Conservation (phyloP, 1,140 invertebrate species). For the Meteorus sp. region DNA sequence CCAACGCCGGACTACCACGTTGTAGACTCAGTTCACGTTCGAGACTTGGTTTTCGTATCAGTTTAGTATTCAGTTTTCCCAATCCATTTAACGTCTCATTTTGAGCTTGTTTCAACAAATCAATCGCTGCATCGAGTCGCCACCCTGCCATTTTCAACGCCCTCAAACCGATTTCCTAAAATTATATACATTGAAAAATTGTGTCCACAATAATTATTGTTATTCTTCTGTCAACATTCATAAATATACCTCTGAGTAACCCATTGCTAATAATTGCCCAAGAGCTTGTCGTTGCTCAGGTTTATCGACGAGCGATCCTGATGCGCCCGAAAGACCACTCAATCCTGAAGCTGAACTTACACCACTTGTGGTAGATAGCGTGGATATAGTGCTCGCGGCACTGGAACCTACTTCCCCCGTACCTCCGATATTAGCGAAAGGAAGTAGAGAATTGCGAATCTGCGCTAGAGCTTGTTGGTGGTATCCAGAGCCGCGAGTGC, state of each 20-base stretch:
- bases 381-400: conserved; percentile 75
- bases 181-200: too few relatives aligned
- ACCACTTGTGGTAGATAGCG: conserved; percentile 67
- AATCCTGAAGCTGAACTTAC: conserved; percentile 68
- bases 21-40: conserved; percentile 76
- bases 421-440: conserved; percentile 76
- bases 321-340: conserved; percentile 63
- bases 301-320: conserved; percentile 53
- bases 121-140: conserved; percentile 70
- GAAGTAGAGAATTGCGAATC: conserved; percentile 82
- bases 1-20: conserved; percentile 80
- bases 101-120: conserved; percentile 69
- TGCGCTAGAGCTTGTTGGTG: conserved; percentile 85
- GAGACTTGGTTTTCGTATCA: conserved; percentile 83
- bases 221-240: too few relatives aligned
- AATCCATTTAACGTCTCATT: conserved; percentile 64
- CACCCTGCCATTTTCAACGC: conserved; percentile 71
- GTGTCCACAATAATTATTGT: too few relatives aligned
- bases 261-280: conserved; percentile 65
- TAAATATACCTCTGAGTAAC: conserved; percentile 72
- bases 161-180: conserved; percentile 68
- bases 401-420: conserved; percentile 68
- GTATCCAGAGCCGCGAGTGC: conserved; percentile 78
- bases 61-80: conserved; percentile 69
- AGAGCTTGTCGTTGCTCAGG: conserved; percentile 62